Conservation (phyloP, 2,888 invertebrate genomes). For the Adela reaumurella region DNA sequence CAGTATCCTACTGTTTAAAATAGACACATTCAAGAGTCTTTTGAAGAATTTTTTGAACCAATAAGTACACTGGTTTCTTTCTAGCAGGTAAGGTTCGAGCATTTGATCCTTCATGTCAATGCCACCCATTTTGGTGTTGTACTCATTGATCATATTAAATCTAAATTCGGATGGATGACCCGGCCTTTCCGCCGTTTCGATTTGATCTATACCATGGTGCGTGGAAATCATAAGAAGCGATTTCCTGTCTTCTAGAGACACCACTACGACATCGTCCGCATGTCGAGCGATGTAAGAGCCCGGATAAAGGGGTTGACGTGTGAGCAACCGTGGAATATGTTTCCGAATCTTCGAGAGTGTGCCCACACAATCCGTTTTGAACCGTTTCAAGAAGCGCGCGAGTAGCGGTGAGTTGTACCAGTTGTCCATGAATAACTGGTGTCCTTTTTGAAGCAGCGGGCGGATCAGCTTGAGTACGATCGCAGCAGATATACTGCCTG, state of each 20-base stretch:
- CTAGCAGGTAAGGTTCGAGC: constrained; percentile 9
- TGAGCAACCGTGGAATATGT: neutral
- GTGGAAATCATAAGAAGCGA: constrained; percentile 12
- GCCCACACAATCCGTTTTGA: constrained; percentile 3
- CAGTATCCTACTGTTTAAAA: constrained; percentile 1
- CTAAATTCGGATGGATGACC: neutral
- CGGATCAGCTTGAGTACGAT: neutral
- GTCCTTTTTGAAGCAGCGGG: constrained; percentile 1
- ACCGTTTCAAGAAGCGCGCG: constrained; percentile 6
- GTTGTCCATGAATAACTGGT: constrained; percentile 11
- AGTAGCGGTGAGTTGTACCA: constrained; percentile 12
- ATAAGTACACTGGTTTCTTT: constrained; percentile 10
- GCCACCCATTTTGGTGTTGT: constrained; percentile 6
- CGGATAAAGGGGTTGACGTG: neutral
- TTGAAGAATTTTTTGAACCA: constrained; percentile 13
- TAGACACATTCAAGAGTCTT: constrained; percentile 6
- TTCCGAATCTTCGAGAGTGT: neutral
- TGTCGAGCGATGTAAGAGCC: constrained; percentile 4
- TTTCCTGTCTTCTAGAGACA: constrained; percentile 11
- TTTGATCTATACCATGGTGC: constrained; percentile 8
- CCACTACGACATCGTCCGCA: constrained; percentile 2
- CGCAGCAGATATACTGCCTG: too few relatives aligned
- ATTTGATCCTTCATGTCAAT: constrained; percentile 7
- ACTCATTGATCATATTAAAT: constrained; percentile 4
- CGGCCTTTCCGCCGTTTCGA: too few relatives aligned